These are phyloP conservation scores for Mactromeris polynyma DNA, from an alignment of 2,888 invertebrate species.

Conservation along the genomic window DNA sequence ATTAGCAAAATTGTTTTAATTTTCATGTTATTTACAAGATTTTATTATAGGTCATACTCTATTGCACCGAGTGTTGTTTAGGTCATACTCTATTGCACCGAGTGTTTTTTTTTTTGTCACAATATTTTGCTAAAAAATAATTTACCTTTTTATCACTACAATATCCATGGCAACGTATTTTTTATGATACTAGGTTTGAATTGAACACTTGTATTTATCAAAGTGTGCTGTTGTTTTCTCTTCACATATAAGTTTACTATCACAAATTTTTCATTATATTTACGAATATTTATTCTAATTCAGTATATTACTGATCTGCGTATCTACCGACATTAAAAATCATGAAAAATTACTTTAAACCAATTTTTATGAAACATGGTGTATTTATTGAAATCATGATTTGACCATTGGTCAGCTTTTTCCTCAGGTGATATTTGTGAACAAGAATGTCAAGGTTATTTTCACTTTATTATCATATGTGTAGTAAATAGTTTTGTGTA, in stretches of 20 bases:
- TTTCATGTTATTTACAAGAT: neutral
- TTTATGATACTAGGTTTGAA: neutral
- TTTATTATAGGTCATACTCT: neutral
- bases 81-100: neutral
- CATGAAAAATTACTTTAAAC: too few relatives aligned
- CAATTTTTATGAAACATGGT: too few relatives aligned
- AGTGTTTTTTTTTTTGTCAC: neutral
- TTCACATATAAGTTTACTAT: neutral
- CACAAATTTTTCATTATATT: neutral
- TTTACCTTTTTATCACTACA: neutral
- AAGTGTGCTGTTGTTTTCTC: neutral
- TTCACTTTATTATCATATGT: neutral
- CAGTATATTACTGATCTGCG: too few relatives aligned
- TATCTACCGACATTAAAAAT: too few relatives aligned
- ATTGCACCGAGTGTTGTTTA: neutral
- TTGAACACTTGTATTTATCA: neutral
- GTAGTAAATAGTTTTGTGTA: slow-evolving; percentile 13
- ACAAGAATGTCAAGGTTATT: neutral
- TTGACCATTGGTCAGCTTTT: neutral
- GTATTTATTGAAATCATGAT: too few relatives aligned
- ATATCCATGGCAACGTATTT: neutral
- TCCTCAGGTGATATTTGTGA: neutral
- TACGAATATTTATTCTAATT: neutral
- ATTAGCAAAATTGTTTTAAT: too few relatives aligned
- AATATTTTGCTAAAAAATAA: neutral